phyloP scores from a whole-genome alignment of 1,140 invertebrate species.

The Diprion similis region DNA sequence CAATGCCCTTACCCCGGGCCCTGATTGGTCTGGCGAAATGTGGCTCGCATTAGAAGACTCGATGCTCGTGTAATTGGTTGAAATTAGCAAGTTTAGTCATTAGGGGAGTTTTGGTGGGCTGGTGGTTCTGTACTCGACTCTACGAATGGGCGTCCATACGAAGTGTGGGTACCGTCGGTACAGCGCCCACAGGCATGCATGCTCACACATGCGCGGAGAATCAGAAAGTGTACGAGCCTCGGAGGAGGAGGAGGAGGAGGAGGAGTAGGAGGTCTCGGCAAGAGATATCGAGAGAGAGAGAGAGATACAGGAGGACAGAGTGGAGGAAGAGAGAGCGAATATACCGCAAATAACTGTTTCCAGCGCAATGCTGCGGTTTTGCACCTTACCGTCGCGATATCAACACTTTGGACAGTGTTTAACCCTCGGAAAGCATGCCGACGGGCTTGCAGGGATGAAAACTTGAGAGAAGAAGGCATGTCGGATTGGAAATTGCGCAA shows the following conservation, averaged over 20 bases:
- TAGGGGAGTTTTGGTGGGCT: conserved; percentile 56
- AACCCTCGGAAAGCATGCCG: background rate
- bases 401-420: conserved; percentile 26
- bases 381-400: conserved; percentile 44
- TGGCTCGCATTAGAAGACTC: conserved; percentile 4
- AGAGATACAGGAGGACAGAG: background rate
- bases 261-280: background rate
- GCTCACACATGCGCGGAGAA: conserved; percentile 13
- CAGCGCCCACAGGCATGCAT: conserved; percentile 9
- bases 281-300: conserved; percentile 8
- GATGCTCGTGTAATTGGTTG: conserved; percentile 57
- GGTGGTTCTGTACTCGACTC: conserved; percentile 36
- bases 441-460: background rate
- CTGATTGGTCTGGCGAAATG: background rate
- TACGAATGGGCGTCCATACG: background rate
- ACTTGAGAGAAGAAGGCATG: too few species aligned
- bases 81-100: conserved; percentile 65
- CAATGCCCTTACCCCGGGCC: background rate
- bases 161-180: conserved; percentile 10
- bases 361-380: conserved; percentile 50
- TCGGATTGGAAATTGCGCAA: too few species aligned
- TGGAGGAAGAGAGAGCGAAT: background rate
- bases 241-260: conserved; percentile 19
- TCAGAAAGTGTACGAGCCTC: conserved; percentile 26
- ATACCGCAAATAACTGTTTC: conserved; percentile 56